phyloP scores from a whole-genome alignment of 2,113 vertebrate genomes.

The Neodontobutis hainanensis region DNA sequence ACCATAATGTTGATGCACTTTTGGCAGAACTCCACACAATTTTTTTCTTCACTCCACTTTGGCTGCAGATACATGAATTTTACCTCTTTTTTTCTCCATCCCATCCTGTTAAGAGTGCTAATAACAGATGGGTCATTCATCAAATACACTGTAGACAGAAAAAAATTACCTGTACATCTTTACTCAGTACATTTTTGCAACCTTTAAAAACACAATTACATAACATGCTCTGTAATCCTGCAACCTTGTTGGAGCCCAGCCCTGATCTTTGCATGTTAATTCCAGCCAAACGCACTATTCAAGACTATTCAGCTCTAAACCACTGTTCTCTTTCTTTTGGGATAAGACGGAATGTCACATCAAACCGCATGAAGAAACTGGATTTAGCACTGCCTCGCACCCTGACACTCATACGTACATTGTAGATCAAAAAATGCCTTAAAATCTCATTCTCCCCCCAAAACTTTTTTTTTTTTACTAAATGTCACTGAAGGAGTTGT shows the following conservation, averaged over 20 bases:
- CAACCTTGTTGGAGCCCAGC: constrained; percentile 9
- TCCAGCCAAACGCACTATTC: background rate
- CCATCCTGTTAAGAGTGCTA: background rate
- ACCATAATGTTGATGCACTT: background rate
- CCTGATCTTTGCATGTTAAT: constrained; percentile 23
- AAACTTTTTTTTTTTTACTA: background rate
- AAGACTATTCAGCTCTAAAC: constrained; percentile 20
- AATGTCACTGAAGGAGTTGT: constrained; percentile 3
- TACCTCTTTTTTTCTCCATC: background rate
- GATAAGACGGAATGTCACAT: constrained; percentile 66
- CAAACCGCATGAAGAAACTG: constrained; percentile 45
- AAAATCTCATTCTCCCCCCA: constrained; percentile 15
- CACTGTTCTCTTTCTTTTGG: constrained; percentile 28
- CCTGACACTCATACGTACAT: constrained; percentile 20
- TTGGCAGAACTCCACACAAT: background rate
- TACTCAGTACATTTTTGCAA: background rate
- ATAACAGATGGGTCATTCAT: background rate
- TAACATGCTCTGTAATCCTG: background rate
- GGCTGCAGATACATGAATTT: background rate
- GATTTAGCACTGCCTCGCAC: constrained; percentile 18
- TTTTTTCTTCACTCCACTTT: background rate
- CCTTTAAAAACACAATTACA: constrained; percentile 1
- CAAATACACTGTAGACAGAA: background rate
- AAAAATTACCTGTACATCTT: background rate
- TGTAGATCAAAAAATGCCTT: constrained; percentile 45